These are phyloP conservation scores for Brenthis hecate DNA, from an alignment of 2,888 invertebrate genomes.

Conservation along the genomic window DNA sequence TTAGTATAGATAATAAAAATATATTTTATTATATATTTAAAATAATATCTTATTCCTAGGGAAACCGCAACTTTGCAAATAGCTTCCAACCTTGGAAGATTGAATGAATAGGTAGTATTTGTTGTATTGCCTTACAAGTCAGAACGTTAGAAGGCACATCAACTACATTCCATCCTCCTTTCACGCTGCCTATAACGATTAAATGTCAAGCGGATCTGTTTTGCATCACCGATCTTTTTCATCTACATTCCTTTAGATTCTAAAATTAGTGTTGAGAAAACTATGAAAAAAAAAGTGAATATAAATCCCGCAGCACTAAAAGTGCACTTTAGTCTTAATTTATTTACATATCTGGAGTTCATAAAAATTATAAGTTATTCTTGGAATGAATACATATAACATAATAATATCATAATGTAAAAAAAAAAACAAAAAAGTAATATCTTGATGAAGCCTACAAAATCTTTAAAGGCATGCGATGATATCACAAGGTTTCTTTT, in stretches of 20 bases:
- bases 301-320: no score
- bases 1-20: no score
- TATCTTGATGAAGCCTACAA: not conserved
- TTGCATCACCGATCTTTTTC: slow-evolving; percentile 33
- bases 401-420: not conserved
- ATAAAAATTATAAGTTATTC: not conserved
- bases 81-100: slow-evolving; percentile 15
- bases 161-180: slow-evolving; percentile 67
- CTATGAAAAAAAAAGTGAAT: not conserved
- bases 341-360: not conserved
- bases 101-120: slow-evolving; percentile 10
- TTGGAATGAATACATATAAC: not conserved
- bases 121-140: slow-evolving; percentile 16
- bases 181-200: slow-evolving; percentile 47
- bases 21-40: no score
- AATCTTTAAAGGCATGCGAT: slow-evolving; percentile 8
- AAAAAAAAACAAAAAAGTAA: not conserved
- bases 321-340: no score
- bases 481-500: slow-evolving; percentile 3
- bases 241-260: slow-evolving; percentile 1
- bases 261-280: not conserved
- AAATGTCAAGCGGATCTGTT: slow-evolving; percentile 41
- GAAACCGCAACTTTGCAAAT: slow-evolving; percentile 14
- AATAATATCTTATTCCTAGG: not conserved
- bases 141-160: slow-evolving; percentile 47